phyloP scores from a whole-genome alignment of 2,888 invertebrate genomes.

The Drosophila merina region DNA sequence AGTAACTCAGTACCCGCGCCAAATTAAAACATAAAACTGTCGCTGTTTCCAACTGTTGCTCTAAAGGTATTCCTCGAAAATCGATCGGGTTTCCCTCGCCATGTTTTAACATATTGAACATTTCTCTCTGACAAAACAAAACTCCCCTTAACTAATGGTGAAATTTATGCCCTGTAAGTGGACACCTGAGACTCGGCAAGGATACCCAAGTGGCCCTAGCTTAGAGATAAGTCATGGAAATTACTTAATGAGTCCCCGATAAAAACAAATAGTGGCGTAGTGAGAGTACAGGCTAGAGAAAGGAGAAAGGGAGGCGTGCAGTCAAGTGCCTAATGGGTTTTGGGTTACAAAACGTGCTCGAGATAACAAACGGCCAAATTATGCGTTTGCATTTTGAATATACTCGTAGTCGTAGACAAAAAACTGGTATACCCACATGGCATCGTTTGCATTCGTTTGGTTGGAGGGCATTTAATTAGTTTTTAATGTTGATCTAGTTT shows the following conservation, averaged over 20 bases:
- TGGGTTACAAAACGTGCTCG: conserved; percentile 71
- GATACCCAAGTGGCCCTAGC: conserved; percentile 54
- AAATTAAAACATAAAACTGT: conserved; percentile 51
- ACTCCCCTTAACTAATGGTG: conserved; percentile 62
- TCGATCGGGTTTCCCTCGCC: conserved; percentile 60
- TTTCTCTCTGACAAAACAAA: conserved; percentile 78
- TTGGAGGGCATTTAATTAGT: conserved; percentile 68
- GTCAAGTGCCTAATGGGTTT: conserved; percentile 78
- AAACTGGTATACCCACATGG: conserved; percentile 41
- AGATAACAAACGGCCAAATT: conserved; percentile 73
- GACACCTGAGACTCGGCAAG: conserved; percentile 62
- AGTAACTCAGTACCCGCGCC: conserved; percentile 51
- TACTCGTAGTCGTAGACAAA: neutral
- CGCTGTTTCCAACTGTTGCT: conserved; percentile 59
- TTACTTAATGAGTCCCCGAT: conserved; percentile 76
- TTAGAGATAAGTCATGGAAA: conserved; percentile 67
- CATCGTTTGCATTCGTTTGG: conserved; percentile 41
- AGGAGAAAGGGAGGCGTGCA: conserved; percentile 21
- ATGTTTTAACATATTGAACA: conserved; percentile 51
- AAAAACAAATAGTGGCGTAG: conserved; percentile 45
- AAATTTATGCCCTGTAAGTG: conserved; percentile 59
- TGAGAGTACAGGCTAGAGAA: neutral
- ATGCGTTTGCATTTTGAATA: conserved; percentile 64
- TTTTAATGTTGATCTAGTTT: conserved; percentile 75
- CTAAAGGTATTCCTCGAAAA: conserved; percentile 51